Evolutionary conservation across 2,113 vertebrate species (phyloP).

Genomic region (Sardina pilchardus): DNA sequence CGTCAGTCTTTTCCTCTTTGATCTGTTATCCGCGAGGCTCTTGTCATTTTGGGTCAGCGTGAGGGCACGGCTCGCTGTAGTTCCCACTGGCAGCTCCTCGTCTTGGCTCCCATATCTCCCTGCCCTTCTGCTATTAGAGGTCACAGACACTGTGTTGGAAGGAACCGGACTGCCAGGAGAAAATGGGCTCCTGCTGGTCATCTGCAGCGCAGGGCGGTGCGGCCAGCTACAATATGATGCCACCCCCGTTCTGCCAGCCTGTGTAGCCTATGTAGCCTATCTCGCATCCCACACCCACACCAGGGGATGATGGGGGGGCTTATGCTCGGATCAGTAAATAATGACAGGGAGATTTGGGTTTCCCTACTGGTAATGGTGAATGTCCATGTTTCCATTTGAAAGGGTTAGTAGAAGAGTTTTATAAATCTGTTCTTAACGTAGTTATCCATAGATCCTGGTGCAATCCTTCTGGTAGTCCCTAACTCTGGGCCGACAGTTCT

Average conservation of each 20-base stretch:
- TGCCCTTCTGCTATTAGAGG: constrained; percentile 20
- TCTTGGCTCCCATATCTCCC: constrained; percentile 14
- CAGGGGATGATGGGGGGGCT: constrained; percentile 41
- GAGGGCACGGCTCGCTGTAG: not conserved
- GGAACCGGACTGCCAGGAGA: constrained; percentile 38
- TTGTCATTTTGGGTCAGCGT: not conserved
- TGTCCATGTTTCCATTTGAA: constrained; percentile 43
- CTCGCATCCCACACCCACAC: constrained; percentile 25
- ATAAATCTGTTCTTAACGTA: constrained; percentile 28
- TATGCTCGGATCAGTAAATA: constrained; percentile 49
- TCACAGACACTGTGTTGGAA: constrained; percentile 37
- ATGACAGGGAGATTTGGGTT: constrained; percentile 51
- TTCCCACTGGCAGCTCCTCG: not conserved
- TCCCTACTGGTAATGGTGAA: constrained; percentile 35
- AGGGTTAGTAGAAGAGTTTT: constrained; percentile 8
- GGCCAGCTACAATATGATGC: constrained; percentile 39
- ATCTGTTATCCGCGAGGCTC: not conserved
- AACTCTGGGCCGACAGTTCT: not conserved
- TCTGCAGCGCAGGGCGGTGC: constrained; percentile 36
- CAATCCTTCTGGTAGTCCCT: not conserved
- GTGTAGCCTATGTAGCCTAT: constrained; percentile 39
- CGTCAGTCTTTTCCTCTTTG: not conserved
- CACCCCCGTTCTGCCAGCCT: constrained; percentile 48
- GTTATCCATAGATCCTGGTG: constrained; percentile 22
- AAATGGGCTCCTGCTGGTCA: constrained; percentile 48